Evolutionary conservation across 2,888 invertebrate species (phyloP), one percentile per base, ranked within the genome.

Genomic region (Nemoura dubitans): DNA sequence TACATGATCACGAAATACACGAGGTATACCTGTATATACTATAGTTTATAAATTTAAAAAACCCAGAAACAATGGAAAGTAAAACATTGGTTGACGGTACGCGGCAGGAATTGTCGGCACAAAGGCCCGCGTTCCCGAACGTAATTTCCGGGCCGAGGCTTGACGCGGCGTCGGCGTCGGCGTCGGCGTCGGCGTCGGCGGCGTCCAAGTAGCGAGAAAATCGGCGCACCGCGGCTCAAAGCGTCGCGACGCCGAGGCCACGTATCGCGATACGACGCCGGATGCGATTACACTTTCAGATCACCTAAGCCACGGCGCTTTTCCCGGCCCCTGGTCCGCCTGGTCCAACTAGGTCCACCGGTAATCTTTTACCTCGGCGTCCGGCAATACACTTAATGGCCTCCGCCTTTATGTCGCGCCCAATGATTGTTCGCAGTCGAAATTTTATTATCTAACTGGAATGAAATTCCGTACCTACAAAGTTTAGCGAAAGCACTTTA

Each of bases 101-200:
- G 16, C 26, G 26, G 78, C 27, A 78, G 28, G 26, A 10, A 78
- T 26, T 10, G 28, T 14, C 78, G 28, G 27, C 78, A 27, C 28
- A 78, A 87, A 85, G 80, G 59, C 42, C 85, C 36, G 87, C 76
- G 87, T 85, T 87, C 83, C 87, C 85, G 28, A 81, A 85, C 29
- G 85, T 87, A 87, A 87, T 87, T 87, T 87, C 87, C 87, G 85
- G 87, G 26, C n/a, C 36, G 25, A 14, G 42, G 83, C 83, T 29
- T 29, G n/a, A 16, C 30, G 36, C 36, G n/a, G 25, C 78, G 78
- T 29, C 59, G 59, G 59, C 36, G 36, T 36, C 36, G 36, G 76
- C 76, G 76, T 25, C 76, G 76, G n/a, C 76, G 25, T 76, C 25
- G 76, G 76, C 59, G 36, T 36, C 36, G 36, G 5, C 36, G 3